Evolutionary conservation across 2,113 vertebrate genomes (phyloP).

Genomic region (Toxostoma redivivum): DNA sequence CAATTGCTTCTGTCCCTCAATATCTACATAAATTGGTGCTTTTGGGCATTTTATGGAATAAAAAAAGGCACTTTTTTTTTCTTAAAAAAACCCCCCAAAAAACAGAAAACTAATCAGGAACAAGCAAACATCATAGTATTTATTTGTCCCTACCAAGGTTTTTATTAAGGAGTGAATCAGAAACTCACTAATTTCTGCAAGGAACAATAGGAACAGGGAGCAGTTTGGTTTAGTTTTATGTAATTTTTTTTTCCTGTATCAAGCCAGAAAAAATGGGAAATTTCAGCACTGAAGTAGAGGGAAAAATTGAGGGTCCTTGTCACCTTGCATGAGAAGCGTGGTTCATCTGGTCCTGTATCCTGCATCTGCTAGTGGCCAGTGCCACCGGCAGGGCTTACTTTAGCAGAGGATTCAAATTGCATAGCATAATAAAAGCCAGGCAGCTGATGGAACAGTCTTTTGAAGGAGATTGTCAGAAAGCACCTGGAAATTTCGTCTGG

Average conservation of each 20-base stretch:
- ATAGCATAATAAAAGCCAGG: neutral
- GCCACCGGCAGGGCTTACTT: neutral
- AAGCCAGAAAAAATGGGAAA: neutral
- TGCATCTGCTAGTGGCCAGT: neutral
- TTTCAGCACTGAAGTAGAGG: neutral
- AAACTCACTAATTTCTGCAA: neutral
- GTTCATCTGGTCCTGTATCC: neutral
- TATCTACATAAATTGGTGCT: neutral
- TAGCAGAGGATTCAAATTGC: neutral
- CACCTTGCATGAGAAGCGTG: neutral
- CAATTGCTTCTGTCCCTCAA: rapidly evolving
- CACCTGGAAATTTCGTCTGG: conserved; percentile 8
- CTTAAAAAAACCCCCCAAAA: neutral
- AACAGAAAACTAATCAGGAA: rapidly evolving
- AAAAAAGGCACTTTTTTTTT: neutral
- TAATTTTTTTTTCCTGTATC: rapidly evolving
- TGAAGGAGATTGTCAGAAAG: conserved; percentile 4
- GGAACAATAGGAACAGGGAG: neutral
- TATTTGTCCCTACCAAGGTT: neutral
- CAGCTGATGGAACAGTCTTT: neutral
- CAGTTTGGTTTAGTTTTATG: neutral
- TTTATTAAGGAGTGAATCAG: neutral
- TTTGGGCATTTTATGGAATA: neutral
- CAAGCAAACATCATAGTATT: neutral
- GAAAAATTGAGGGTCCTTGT: neutral